These are phyloP conservation scores for Hydrolagus colliei DNA, from an alignment of 2,797 vertebrate species.

Conservation along the genomic window DNA sequence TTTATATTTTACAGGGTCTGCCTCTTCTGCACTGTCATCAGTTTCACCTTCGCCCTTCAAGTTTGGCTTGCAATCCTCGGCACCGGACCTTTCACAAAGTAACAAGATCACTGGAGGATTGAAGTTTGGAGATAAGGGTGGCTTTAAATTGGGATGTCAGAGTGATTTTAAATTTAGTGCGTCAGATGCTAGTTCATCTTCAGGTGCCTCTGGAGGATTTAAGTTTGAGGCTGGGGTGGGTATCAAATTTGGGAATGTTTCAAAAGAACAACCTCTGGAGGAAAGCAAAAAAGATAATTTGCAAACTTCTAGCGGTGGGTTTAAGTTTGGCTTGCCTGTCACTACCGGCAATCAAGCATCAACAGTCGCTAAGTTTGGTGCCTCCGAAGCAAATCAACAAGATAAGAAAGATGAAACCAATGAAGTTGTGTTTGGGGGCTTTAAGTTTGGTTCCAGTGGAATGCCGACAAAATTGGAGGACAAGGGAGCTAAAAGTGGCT, in stretches of 20 bases:
- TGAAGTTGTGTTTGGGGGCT: slow-evolving; percentile 51
- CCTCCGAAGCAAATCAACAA: slow-evolving; percentile 51
- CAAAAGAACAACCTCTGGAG: slow-evolving; percentile 52
- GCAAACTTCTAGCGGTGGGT: slow-evolving; percentile 50
- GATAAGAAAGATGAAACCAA: slow-evolving; percentile 57
- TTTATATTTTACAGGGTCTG: slow-evolving; percentile 51
- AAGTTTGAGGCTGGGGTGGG: slow-evolving; percentile 44
- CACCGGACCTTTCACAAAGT: slow-evolving; percentile 50
- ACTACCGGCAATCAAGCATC: slow-evolving; percentile 44
- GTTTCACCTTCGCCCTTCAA: slow-evolving; percentile 53
- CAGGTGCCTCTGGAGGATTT: slow-evolving; percentile 50
- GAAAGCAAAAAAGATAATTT: slow-evolving; percentile 65
- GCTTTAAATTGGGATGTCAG: slow-evolving; percentile 70
- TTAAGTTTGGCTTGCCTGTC: slow-evolving; percentile 66
- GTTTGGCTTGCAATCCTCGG: slow-evolving; percentile 55
- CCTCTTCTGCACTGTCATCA: slow-evolving; percentile 48
- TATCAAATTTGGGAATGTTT: slow-evolving; percentile 68
- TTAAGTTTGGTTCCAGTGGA: slow-evolving; percentile 61
- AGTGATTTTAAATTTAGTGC: slow-evolving; percentile 68
- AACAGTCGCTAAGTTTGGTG: slow-evolving; percentile 54
- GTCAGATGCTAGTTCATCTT: slow-evolving; percentile 49
- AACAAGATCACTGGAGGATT: slow-evolving; percentile 57
- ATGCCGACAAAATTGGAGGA: slow-evolving; percentile 53
- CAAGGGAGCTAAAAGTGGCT: slow-evolving; percentile 49
- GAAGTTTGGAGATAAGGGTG: slow-evolving; percentile 65